Percentiles rank a stretch among this genome's conserved stretches.
These are phyloP conservation scores for Vultur gryphus DNA, from an alignment of 2,797 vertebrate genomes.

Conservation along the genomic window DNA sequence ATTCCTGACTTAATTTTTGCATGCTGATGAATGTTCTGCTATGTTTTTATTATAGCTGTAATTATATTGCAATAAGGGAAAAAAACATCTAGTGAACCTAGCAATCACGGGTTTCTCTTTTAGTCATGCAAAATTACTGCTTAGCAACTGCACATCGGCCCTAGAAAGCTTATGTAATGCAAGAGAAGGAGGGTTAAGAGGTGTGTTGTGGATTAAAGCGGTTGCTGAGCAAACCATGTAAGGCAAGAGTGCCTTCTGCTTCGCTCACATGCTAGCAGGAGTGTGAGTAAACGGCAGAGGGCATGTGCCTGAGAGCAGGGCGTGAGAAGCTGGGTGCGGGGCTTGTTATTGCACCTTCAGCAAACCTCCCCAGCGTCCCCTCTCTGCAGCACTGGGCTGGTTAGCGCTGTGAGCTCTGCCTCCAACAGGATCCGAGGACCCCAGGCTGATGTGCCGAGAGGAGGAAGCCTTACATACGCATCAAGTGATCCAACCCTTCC, in stretches of 20 bases:
- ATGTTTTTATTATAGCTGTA: conserved; percentile 3
- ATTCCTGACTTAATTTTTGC: neutral
- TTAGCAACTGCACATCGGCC: conserved; percentile 13
- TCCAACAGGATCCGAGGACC: neutral
- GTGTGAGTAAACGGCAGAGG: neutral
- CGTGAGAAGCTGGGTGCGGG: neutral
- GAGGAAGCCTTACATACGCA: accelerated
- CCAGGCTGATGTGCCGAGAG: neutral
- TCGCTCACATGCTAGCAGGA: accelerated
- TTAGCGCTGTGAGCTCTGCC: neutral
- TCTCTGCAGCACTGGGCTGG: neutral
- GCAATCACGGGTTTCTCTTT: conserved; percentile 36
- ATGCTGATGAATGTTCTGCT: neutral
- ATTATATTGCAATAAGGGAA: neutral
- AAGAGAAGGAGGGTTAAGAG: neutral
- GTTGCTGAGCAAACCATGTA: neutral
- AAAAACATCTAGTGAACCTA: neutral
- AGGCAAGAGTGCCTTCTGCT: neutral
- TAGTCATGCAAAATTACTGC: conserved; percentile 6
- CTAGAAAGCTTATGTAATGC: neutral
- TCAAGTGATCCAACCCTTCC: neutral
- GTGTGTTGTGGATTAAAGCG: neutral
- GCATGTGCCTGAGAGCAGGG: neutral
- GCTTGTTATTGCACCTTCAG: neutral
- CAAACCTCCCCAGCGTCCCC: too few relatives aligned